Evolutionary conservation across 2,797 vertebrate species (phyloP), one percentile per base, ranked within the genome.

Genomic region (Amblyraja radiata): DNA sequence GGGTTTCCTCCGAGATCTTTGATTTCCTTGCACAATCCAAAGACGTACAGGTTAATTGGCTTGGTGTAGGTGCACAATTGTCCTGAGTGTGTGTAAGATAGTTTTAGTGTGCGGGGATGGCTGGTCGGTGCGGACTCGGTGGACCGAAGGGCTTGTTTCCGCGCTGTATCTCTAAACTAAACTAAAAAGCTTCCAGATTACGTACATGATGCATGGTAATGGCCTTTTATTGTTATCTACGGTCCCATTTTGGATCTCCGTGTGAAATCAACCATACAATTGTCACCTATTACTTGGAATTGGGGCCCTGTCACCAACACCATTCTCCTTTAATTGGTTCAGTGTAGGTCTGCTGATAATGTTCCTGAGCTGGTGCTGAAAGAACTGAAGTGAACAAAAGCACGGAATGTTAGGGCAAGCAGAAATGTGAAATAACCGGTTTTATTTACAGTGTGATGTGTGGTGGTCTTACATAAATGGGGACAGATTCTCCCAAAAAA

Each of bases 311-410:
- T 86, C 83, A 63, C 58, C 6, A 13, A 18, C 58, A 86, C 13
- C 83, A 63, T 28, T 86, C 83, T 65, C 28, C n/a, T n/a, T 28
- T 63, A 86, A 86, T 14, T 86, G 83, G 83, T 28, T 86, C 46
- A 54, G 46, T 54, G 46, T 86, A 58, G 83, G 28, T 65, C 58
- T 86, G 13, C 25, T 86, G 83, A 32, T 65, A 86, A 86, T 32
- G 58, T 65, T 86, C 28, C 11, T 65, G n/a, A 8, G 28, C 4
- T 86, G 83, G 7, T 86, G 16, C 1, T 54, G 46, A 54, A 6
- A 54, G 32, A 28, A 61, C 16, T 86, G 28, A 86, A 32, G 28
- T 86, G 6, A 61, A 61, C 58, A 65, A 86, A 86, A 32, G 21
- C 25, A n/a, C 14, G 9, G 81, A 25, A 84, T 61, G 46, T 63